These are phyloP conservation scores for Odocoileus hemionus DNA, from an alignment of 2,113 vertebrate genomes.

Conservation along the genomic window DNA sequence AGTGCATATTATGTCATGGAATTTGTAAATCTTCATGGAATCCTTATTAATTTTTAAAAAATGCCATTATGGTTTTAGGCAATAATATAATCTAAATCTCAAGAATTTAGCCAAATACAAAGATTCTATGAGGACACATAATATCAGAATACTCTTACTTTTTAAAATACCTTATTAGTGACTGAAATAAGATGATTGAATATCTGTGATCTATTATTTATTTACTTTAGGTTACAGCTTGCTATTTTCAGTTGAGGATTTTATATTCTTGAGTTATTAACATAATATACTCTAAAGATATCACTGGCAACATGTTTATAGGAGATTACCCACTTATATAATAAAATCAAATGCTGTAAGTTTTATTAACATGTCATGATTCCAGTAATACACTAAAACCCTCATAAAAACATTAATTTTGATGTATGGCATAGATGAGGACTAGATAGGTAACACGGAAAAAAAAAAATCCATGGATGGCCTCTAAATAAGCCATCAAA, in stretches of 20 bases:
- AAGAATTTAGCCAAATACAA: background rate
- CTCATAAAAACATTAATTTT: slow-evolving; percentile 3
- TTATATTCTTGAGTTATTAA: background rate
- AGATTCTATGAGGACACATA: background rate
- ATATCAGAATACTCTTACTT: background rate
- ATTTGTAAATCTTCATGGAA: background rate
- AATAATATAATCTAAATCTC: background rate
- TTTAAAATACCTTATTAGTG: background rate
- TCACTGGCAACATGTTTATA: background rate
- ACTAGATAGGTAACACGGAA: background rate
- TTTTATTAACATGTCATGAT: slow-evolving; percentile 19
- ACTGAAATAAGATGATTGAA: background rate
- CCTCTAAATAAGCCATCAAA: slow-evolving; percentile 3
- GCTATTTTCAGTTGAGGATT: background rate
- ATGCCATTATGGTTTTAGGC: background rate
- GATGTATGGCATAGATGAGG: background rate
- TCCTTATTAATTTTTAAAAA: background rate
- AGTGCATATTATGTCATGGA: background rate
- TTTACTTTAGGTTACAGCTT: background rate
- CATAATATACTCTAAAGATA: background rate
- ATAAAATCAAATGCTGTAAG: background rate
- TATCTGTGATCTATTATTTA: background rate
- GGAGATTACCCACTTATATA: background rate
- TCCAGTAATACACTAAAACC: background rate
- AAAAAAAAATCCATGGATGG: background rate